Evolutionary conservation across 2,797 vertebrate genomes (phyloP), one percentile per base, ranked within the genome.

Genomic region (Gorsachius magnificus): DNA sequence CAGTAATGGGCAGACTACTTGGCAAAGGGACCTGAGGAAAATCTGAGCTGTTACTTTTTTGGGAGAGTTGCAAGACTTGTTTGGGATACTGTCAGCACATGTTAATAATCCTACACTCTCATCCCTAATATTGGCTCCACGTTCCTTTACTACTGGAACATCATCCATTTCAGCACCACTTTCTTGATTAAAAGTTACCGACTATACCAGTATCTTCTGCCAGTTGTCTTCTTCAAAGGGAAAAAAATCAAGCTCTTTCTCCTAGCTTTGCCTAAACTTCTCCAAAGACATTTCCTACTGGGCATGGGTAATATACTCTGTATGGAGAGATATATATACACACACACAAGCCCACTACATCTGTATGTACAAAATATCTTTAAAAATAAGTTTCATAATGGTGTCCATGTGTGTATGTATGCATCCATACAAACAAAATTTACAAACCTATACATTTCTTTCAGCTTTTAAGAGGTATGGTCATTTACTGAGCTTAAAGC

Each of bases 401-500:
- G 26, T 35, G 36, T 21, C 41, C 50, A 36, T 24, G 15, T 58
- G 24, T 43, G 13, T 31, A 68, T 72, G 26, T n/a, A 38, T 22
- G 31, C 33, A 72, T 35, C 57, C 48, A 50, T 33, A 45, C 9
- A 63, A 69, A 90, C 21, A 76, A 79, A 94, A 68, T 31, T 72
- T 11, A 20, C 17, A 54, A 91, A 81, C 11, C 50, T 6, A 31
- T 24, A 31, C 5, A 43, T 64, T 89, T 70, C 50, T 70, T 72
- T 83, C 45, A 63, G 56, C 58, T 87, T 91, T 94, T 24, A 83
- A 95, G 68, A 74, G 36, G 21, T 31, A 84, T 28, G 36, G 41
- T 33, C 85, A 91, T 84, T 93, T 92, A 41, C 85, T 70, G 58
- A 92, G 24, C 21, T 66, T 90, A 79, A 87, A 95, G 72, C 28